Base-by-base conservation (phyloP, 2,797 vertebrate genomes). In the Knipowitschia caucasica region DNA sequence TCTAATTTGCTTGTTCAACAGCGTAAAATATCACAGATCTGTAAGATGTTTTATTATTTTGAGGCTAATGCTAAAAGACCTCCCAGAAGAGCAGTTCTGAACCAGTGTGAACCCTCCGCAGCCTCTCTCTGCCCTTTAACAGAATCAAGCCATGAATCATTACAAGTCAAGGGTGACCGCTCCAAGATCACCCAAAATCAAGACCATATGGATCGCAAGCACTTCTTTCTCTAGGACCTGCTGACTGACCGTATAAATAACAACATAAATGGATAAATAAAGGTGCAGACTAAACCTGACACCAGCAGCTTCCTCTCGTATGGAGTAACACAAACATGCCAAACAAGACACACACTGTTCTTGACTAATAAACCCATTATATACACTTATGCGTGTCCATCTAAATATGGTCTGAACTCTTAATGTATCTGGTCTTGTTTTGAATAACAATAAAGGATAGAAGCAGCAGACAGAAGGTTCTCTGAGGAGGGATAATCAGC, bases 101-200 rank as follows among this genome's bases (percentile, higher is more conserved):
- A 88, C 85, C 85, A 83, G 82, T 63, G 71, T 83, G 82, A 88
- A 86, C 81, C 67, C 67, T 74, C 62, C 63, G 50, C 66, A 78
- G 65, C 66, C 74, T 59, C 78, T 73, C 65, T 64, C 69, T 67
- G 69, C 71, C 77, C 77, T 69, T 74, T 59, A 73, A 67, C 65
- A 73, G 71, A 78, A 77, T 76, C 72, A 80, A 75, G 66, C 62
- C 67, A 82, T 82, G 84, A 82, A 81, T 86, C 84, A 83, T 69
- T 76, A 71, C 76, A 62, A 82, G 79, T 73, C 67, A 78, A 70
- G 73, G 75, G 73, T 71, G 81, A 79, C 66, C 78, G 64, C 60
- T 78, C 64, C 14, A 44, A 75, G 74, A 82, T 82, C 72, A 70
- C 62, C 61, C 64, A 58, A 76, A 86, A 89, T 76, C 79, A 83